Conservation (phyloP, 2,888 invertebrate genomes). For the Drosophila neutralis region DNA sequence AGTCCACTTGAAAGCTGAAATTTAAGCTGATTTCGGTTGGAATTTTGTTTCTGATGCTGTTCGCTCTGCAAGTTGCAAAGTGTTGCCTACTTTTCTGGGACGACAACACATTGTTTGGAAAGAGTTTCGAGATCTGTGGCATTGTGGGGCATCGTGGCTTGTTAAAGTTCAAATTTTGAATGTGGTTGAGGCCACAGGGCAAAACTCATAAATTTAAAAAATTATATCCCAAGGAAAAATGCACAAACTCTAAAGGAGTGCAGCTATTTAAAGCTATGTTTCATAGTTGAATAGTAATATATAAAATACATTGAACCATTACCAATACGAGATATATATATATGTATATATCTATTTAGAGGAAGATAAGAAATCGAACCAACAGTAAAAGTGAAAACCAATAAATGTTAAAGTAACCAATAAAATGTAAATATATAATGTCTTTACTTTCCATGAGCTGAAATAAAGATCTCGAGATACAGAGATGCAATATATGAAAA, state of each 20-base stretch:
- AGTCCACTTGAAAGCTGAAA: slow-evolving; percentile 61
- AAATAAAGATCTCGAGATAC: not conserved
- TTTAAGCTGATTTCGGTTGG: slow-evolving; percentile 50
- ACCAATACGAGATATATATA: not conserved
- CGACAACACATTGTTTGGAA: slow-evolving; percentile 26
- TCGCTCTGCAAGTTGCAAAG: slow-evolving; percentile 18
- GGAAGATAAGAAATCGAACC: not conserved
- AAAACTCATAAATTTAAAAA: not conserved
- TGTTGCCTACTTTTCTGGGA: slow-evolving; percentile 34
- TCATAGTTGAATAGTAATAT: too few relatives aligned
- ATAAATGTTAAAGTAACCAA: not conserved
- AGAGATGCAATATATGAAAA: not conserved
- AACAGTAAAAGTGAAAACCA: not conserved
- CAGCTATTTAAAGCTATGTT: not conserved
- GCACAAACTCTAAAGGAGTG: not conserved
- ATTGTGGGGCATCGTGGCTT: slow-evolving; percentile 13
- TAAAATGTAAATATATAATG: not conserved
- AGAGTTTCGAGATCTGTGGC: slow-evolving; percentile 16
- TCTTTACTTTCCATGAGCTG: not conserved
- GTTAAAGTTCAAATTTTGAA: slow-evolving; percentile 9
- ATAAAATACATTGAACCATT: not conserved
- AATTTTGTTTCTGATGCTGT: slow-evolving; percentile 31
- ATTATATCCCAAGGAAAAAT: too few relatives aligned
- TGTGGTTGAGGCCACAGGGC: not conserved
- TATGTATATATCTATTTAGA: not conserved